Conservation (phyloP, 2,888 invertebrate species). For the Parthenolecanium corni region DNA sequence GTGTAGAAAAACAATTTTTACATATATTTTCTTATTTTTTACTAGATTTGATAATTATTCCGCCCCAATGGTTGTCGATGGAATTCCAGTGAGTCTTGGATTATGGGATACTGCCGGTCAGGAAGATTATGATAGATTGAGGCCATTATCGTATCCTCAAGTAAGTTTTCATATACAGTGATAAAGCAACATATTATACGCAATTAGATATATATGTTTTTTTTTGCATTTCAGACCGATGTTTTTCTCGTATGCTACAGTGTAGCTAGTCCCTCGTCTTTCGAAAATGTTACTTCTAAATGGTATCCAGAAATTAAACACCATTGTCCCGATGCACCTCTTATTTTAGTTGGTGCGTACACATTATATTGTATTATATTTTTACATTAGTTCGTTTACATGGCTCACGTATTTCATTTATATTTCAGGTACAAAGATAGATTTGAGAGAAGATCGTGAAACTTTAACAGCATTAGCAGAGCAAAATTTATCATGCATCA, state of each 20-base stretch:
- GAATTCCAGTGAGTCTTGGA: constrained; percentile 89
- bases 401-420: neutral
- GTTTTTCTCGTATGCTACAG: constrained; percentile 99
- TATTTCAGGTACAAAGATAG: constrained; percentile 84
- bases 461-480: constrained; percentile 81
- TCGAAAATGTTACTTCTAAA: constrained; percentile 98
- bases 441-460: constrained; percentile 94
- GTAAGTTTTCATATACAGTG: constrained; percentile 35
- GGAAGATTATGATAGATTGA: constrained; percentile 90
- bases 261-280: constrained; percentile 96
- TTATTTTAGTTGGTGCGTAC: constrained; percentile 86
- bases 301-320: constrained; percentile 99
- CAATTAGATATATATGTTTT: neutral
- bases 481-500: constrained; percentile 89
- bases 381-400: neutral
- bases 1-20: neutral
- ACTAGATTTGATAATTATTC: constrained; percentile 95
- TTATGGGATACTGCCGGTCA: constrained; percentile 98
- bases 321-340: constrained; percentile 98
- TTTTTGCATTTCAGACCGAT: constrained; percentile 60
- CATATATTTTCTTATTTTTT: neutral
- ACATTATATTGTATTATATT: too few species aligned
- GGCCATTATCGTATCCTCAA: constrained; percentile 92
- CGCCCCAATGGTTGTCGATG: constrained; percentile 96
- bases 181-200: neutral